These are phyloP conservation scores for Colostygia pectinataria DNA, from an alignment of 2,888 invertebrate species.

Conservation along the genomic window DNA sequence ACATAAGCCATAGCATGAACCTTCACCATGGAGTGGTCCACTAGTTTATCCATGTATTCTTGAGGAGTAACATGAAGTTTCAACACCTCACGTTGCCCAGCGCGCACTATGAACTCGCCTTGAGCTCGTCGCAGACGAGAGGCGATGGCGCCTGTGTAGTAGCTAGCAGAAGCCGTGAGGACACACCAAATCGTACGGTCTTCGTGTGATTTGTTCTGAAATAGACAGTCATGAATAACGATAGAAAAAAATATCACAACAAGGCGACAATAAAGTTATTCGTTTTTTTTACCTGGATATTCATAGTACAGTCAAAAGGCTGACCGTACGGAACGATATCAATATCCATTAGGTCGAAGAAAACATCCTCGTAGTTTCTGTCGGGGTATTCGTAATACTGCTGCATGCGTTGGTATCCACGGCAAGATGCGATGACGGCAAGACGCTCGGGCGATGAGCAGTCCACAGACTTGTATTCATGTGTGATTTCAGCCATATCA, in stretches of 20 bases:
- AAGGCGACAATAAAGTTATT: not conserved
- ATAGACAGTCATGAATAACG: not conserved
- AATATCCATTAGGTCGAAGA: slow-evolving; percentile 86
- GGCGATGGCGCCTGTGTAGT: slow-evolving; percentile 87
- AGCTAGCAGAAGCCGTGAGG: slow-evolving; percentile 85
- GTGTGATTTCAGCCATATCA: slow-evolving; percentile 86
- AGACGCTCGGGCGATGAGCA: slow-evolving; percentile 85
- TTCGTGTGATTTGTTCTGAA: slow-evolving; percentile 84
- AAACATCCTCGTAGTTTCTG: slow-evolving; percentile 84
- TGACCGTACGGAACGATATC: slow-evolving; percentile 86
- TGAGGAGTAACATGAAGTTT: slow-evolving; percentile 84
- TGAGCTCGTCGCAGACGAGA: slow-evolving; percentile 84
- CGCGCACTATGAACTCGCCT: slow-evolving; percentile 84
- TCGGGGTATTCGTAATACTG: slow-evolving; percentile 84
- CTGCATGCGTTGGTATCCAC: slow-evolving; percentile 84
- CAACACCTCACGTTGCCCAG: slow-evolving; percentile 84
- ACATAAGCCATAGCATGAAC: slow-evolving; percentile 88
- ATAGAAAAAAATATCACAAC: not conserved
- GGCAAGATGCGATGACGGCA: slow-evolving; percentile 86
- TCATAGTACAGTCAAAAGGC: slow-evolving; percentile 85
- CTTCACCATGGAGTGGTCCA: slow-evolving; percentile 87
- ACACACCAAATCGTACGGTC: slow-evolving; percentile 85
- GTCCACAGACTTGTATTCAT: slow-evolving; percentile 85
- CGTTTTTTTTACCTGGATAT: slow-evolving; percentile 76
- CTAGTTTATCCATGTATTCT: slow-evolving; percentile 87